A percentile compares a stretch with the other conserved stretches of the same genome.
Evolutionary conservation across 2,888 invertebrate species (phyloP).

Genomic region (Drosophila meridionalis): DNA sequence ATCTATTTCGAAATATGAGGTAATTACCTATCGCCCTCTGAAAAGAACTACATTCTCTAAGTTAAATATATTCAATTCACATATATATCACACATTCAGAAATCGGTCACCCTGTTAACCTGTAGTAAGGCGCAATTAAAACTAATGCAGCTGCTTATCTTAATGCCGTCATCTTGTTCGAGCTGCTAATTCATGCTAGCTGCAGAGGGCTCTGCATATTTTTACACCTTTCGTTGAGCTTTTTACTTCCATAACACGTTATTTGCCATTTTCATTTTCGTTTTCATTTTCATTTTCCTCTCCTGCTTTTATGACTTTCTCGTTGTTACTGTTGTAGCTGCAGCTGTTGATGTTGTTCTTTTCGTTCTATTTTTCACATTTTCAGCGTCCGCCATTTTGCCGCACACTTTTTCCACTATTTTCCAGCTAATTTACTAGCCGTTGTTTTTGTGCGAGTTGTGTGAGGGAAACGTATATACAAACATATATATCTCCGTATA

Average conservation of each 20-base stretch:
- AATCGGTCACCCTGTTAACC: neutral
- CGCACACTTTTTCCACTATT: constrained; percentile 71
- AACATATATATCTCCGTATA: neutral
- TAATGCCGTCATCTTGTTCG: constrained; percentile 57
- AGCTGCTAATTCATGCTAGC: constrained; percentile 45
- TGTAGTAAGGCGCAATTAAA: constrained; percentile 31
- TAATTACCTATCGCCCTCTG: too few relatives aligned
- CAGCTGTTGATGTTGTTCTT: constrained; percentile 38
- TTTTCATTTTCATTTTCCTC: constrained; percentile 33
- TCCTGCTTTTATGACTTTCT: constrained; percentile 25
- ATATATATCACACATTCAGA: neutral
- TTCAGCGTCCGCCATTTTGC: constrained; percentile 75
- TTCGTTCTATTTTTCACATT: constrained; percentile 54
- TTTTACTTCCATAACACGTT: constrained; percentile 55
- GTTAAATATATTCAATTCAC: neutral
- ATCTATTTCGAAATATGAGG: too few relatives aligned
- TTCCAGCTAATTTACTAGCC: constrained; percentile 77
- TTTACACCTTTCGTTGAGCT: constrained; percentile 33
- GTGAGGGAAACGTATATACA: neutral
- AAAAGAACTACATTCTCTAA: too few relatives aligned
- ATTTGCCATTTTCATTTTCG: constrained; percentile 50
- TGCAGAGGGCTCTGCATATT: constrained; percentile 17
- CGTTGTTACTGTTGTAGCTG: constrained; percentile 26
- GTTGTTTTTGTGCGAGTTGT: constrained; percentile 66
- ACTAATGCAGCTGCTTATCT: constrained; percentile 64